A percentile compares a stretch with the other conserved stretches of the same genome.
Conservation (phyloP, 2,113 vertebrate species). For the Limnothrissa miodon region DNA sequence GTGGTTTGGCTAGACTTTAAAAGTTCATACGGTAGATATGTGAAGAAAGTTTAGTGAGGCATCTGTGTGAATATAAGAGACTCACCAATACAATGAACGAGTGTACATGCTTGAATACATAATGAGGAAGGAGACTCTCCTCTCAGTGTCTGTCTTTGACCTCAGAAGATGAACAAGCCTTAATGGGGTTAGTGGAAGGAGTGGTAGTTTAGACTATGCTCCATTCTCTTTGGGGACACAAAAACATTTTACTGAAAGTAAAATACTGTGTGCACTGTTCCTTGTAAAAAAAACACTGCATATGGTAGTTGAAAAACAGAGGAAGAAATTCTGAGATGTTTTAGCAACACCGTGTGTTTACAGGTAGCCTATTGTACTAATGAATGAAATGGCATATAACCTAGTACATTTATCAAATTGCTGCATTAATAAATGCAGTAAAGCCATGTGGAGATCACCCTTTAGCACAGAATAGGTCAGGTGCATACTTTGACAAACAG, state of each 20-base stretch:
- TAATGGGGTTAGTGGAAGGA: not conserved
- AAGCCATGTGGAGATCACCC: not conserved
- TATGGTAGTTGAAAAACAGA: not conserved
- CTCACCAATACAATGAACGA: too few relatives aligned
- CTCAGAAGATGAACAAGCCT: not conserved
- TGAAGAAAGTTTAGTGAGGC: not conserved
- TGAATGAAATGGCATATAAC: not conserved
- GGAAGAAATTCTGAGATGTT: not conserved
- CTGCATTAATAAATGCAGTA: not conserved
- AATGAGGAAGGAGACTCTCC: not conserved
- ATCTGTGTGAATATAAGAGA: too few relatives aligned
- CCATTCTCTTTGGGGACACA: not conserved
- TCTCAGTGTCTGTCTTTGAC: not conserved
- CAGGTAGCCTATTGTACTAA: not conserved
- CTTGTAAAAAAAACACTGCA: not conserved
- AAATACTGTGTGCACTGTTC: not conserved
- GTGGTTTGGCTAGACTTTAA: not conserved
- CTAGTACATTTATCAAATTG: not conserved
- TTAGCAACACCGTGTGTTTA: too few relatives aligned
- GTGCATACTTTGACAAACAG: too few relatives aligned
- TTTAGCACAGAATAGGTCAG: too few relatives aligned
- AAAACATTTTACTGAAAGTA: not conserved
- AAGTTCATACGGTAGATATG: not conserved
- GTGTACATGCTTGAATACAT: not conserved
- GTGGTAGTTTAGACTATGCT: not conserved